Evolutionary conservation across 1,140 invertebrate genomes (phyloP), one percentile per base, ranked within the genome.

Genomic region (Trypoxylus dichotomus): DNA sequence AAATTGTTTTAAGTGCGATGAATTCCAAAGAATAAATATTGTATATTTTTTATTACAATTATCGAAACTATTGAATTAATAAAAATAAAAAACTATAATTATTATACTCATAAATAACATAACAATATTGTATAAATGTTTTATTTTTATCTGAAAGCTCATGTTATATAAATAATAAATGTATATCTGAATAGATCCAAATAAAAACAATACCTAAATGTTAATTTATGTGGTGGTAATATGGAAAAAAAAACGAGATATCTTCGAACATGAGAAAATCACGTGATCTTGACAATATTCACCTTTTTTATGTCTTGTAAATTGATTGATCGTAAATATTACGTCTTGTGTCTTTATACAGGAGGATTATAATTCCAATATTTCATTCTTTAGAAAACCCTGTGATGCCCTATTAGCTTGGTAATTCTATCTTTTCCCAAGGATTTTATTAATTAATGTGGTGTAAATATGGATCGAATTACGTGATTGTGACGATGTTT

Each of bases 171-270:
- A 27, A 58, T 58, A 58, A 5, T 58, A 58, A 13, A 68, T 68
- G 60, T 68, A 68, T 68, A 68, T 68, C 60, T 68, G 60, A 68
- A 68, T 68, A 68, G 24, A 68, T 68, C 60, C 60, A 68, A 68
- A 68, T 24, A 63, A 68, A 27, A 68, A 37, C 5, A 37, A 37
- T 37, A 37, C 32, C 32, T 68, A 68, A 68, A 8, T 68, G 60
- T 68, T 68, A 68, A 68, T 68, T 68, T 68, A 3, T 29, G 60
- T 68, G 13, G 60, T 68, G 60, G 25, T 27, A 68, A 68, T 68
- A 68, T 24, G 24, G 21, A 29, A 27, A 21, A 68, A 24, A 60
- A 60, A 60, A 60, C 8, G 8, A 24, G n/a, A 7, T 29, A 37
- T 37, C 32, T 37, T 5, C 1, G 5, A 37, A 37, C 5, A 37